These are phyloP conservation scores for Campoplex capitator DNA, from an alignment of 2,888 invertebrate species.

Conservation along the genomic window DNA sequence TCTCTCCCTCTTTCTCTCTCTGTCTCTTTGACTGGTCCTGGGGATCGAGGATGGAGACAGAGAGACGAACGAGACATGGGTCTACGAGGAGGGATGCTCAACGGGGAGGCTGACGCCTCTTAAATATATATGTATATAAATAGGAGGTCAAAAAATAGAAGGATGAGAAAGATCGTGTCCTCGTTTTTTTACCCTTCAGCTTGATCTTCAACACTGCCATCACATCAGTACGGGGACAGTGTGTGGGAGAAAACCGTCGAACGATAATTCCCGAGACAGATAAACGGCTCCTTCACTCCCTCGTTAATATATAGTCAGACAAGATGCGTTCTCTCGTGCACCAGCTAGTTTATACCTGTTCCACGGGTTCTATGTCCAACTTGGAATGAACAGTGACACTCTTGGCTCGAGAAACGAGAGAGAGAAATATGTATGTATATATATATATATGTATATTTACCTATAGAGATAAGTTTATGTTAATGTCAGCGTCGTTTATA, in stretches of 20 bases:
- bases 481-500: conserved; percentile 64
- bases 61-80: conserved; percentile 68
- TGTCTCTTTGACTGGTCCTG: conserved; percentile 8
- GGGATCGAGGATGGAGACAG: conserved; percentile 68
- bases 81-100: conserved; percentile 48
- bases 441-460: background rate
- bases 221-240: conserved; percentile 46
- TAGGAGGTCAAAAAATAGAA: conserved; percentile 51
- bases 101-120: conserved; percentile 62
- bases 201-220: conserved; percentile 57
- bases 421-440: background rate
- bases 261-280: conserved; percentile 61
- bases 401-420: conserved; percentile 9
- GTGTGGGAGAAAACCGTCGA: conserved; percentile 63
- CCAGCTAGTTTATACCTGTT: conserved; percentile 62
- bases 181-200: conserved; percentile 46
- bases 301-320: background rate
- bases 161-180: conserved; percentile 53
- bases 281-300: conserved; percentile 51
- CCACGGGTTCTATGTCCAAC: conserved; percentile 51
- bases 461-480: conserved; percentile 59
- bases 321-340: conserved; percentile 38
- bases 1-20: conserved; percentile 21
- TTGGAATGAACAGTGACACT: conserved; percentile 55
- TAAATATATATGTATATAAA: background rate